These are phyloP conservation scores for Phaetusa simplex DNA, from an alignment of 2,113 vertebrate genomes.

Conservation along the genomic window DNA sequence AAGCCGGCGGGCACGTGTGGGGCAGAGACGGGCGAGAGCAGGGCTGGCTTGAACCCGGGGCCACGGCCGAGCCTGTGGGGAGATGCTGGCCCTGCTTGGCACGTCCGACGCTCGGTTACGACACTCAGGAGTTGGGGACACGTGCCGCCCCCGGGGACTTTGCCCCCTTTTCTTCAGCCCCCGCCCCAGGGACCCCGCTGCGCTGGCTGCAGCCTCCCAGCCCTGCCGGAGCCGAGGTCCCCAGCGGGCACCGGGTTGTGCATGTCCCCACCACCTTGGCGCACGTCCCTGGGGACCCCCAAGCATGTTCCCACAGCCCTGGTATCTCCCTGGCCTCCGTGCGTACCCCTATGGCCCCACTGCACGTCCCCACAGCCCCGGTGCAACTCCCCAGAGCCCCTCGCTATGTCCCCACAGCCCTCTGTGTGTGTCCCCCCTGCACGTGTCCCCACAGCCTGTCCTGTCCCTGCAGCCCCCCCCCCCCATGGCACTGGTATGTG, in stretches of 20 bases:
- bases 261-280: neutral
- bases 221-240: neutral
- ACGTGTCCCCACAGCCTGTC: neutral
- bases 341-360: rapidly evolving
- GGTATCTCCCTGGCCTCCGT: neutral
- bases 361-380: rapidly evolving
- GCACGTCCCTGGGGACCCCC: neutral
- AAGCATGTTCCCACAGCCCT: neutral
- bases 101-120: rapidly evolving
- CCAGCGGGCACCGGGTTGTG: neutral
- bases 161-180: neutral
- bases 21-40: neutral
- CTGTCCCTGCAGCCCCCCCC: neutral
- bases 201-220: neutral
- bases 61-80: neutral
- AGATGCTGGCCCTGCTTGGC: neutral
- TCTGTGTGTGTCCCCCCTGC: neutral
- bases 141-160: rapidly evolving
- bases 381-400: neutral
- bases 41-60: neutral
- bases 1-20: rapidly evolving
- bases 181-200: rapidly evolving
- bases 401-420: rapidly evolving
- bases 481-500: neutral
- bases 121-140: rapidly evolving